Evolutionary conservation across 2,888 invertebrate species (phyloP), one percentile per base, ranked within the genome.

Genomic region (Tubulanus polymorphus): DNA sequence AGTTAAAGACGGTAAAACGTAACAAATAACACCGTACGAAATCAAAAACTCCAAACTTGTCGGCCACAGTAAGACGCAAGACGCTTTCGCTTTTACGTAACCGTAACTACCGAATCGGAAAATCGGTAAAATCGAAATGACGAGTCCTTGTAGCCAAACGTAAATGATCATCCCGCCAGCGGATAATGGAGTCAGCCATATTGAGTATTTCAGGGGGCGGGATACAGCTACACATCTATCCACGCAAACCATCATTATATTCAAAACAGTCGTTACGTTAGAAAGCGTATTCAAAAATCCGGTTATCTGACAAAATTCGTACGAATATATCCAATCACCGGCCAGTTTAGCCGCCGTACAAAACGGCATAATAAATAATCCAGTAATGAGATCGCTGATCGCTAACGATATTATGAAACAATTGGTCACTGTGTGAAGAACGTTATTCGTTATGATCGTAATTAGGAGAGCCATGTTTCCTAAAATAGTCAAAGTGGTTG

Each of bases 181-280:
- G 12, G 63, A 56, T 12, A 35, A 50, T 12, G 57, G 54, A 0
- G 63, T 64, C n/a, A 70, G 57, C n/a, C 60, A 58, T 30, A 52
- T 60, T 26, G 55, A 57, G 56, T 70, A 70, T 32, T 64, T 64
- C 2, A 70, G 54, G 1, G 70, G 70, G 30, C 55, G 61, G 29
- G 64, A 62, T 28, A 70, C 64, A 1, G 70, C 70, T 12, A 66
- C 48, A 49, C 63, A 67, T 35, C 70, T 55, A 57, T 70, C 70
- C 2, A 67, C 46, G 6, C 65, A 65, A 6, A 70, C 64, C 30
- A 64, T 60, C 48, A 67, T 58, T 48, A 70, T 58, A 25, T 66
- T 64, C 45, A 65, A 56, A 1, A 64, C 60, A 23, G 62, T 54
- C 15, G 54, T 57, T 12, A 53, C 55, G 10, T 56, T 48, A 1